Conservation (phyloP, 2,888 invertebrate genomes). For the Prosopocoilus inquinatus region DNA sequence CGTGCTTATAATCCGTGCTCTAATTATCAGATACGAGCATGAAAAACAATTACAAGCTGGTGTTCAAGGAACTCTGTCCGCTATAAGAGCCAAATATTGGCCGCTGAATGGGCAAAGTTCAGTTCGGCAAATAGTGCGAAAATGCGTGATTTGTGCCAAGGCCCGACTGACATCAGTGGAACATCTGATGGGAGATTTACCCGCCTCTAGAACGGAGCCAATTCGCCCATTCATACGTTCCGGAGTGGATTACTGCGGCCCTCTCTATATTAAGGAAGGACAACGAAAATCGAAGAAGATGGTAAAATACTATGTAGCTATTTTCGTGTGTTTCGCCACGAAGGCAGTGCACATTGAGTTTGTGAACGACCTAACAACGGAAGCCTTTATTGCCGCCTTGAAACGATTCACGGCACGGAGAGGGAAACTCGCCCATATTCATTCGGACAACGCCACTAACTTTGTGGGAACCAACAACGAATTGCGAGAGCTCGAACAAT, state of each 20-base stretch:
- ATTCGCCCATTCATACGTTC: slow-evolving; percentile 23
- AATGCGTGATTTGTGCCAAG: slow-evolving; percentile 14
- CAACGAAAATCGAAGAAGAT: slow-evolving; percentile 21
- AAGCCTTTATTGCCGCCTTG: slow-evolving; percentile 7
- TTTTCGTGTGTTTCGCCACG: slow-evolving; percentile 33
- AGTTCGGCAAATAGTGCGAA: slow-evolving; percentile 18
- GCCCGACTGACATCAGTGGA: background rate
- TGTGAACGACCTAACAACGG: slow-evolving; percentile 10
- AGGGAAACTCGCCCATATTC: slow-evolving; percentile 7
- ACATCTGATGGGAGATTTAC: slow-evolving; percentile 3
- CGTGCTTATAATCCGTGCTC: too few species aligned
- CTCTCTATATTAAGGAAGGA: slow-evolving; percentile 18
- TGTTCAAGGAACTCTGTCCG: slow-evolving; percentile 6
- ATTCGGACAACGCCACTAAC: slow-evolving; percentile 17
- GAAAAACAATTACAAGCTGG: slow-evolving; percentile 18
- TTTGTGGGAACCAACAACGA: slow-evolving; percentile 12
- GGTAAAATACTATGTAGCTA: slow-evolving; percentile 29
- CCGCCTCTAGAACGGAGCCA: background rate
- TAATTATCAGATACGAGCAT: slow-evolving; percentile 22
- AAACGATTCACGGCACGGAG: slow-evolving; percentile 18
- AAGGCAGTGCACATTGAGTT: slow-evolving; percentile 26
- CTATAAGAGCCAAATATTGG: slow-evolving; percentile 23
- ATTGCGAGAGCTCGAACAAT: slow-evolving; percentile 6
- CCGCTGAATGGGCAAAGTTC: slow-evolving; percentile 19
- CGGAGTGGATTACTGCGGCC: slow-evolving; percentile 26